Evolutionary conservation across 2,888 invertebrate species (phyloP), one percentile per base, ranked within the genome.

Genomic region (Dynastes maya): DNA sequence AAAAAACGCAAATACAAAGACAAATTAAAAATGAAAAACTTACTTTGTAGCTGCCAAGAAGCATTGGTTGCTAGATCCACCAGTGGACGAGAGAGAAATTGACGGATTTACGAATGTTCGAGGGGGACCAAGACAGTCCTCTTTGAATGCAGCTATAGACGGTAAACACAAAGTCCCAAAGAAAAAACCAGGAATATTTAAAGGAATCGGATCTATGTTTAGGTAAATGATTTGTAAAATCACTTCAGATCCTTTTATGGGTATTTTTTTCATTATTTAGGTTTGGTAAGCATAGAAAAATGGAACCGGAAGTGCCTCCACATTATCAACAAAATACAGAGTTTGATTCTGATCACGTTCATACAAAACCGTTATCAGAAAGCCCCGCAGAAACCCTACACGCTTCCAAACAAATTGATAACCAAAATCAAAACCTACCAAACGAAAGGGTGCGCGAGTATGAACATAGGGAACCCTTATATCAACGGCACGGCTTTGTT

Each of bases 51-150:
- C 91, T 89, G 94, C 95, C 22, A 91, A 94, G 82, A 95, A 95
- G 86, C 95, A 95, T 86, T 95, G 95, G 95, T 88, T 95, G 79
- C 91, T 95, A 16, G 95, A 95, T 85, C 95, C 95, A 83, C 93
- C 92, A 70, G 90, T 89, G 58, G 90, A 91, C 67, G 90, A 92
- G 80, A 88, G 91, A 76, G 89, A 89, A 83, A 85, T 88, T 2
- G 90, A 90, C 77, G 95, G 95, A 8, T 95, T 95, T 81, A 89
- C 89, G n/a, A 92, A 92, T 83, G 89, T 86, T 22, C 89, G 93
- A 58, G 93, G 93, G 40, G 93, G 92, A 1, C 95, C 95, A 5
- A 93, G 95, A 79, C 96, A 96, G 85, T 95, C 95, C 0, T 96
- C 96, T 0, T 88, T 96, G 8, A 93, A 96, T 90, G 91, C 92